A percentile compares a stretch with the other conserved stretches of the same genome.
Evolutionary conservation across 2,113 vertebrate genomes (phyloP).

Genomic region (Globicephala melas): DNA sequence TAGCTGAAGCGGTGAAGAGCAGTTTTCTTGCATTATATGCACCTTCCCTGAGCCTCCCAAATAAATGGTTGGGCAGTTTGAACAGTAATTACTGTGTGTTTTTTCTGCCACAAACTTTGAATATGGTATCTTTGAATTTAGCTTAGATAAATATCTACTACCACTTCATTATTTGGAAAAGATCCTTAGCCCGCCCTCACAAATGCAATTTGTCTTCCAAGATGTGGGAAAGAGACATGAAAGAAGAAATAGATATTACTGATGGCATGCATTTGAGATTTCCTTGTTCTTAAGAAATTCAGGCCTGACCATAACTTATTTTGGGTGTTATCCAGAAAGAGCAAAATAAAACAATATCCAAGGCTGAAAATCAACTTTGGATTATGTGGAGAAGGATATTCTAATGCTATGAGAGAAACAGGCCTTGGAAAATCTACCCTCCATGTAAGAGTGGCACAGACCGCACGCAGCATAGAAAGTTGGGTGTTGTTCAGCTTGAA

Average conservation of each 20-base stretch:
- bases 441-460: neutral
- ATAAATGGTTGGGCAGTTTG: neutral
- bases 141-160: neutral
- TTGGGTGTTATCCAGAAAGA: neutral
- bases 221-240: neutral
- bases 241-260: constrained; percentile 25
- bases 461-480: accelerated
- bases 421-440: neutral
- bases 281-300: neutral
- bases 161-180: neutral
- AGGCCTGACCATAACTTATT: neutral
- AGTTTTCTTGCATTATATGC: neutral
- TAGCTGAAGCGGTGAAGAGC: neutral
- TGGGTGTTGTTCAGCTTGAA: neutral
- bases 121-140: neutral
- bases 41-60: neutral
- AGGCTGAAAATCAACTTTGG: neutral
- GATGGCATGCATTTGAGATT: neutral
- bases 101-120: neutral
- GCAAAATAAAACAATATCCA: neutral
- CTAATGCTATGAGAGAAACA: neutral
- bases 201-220: constrained; percentile 3
- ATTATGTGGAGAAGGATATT: neutral
- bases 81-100: neutral
- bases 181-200: neutral